These are phyloP conservation scores for Cosmopolites sordidus DNA, from an alignment of 2,888 invertebrate species.

Conservation along the genomic window DNA sequence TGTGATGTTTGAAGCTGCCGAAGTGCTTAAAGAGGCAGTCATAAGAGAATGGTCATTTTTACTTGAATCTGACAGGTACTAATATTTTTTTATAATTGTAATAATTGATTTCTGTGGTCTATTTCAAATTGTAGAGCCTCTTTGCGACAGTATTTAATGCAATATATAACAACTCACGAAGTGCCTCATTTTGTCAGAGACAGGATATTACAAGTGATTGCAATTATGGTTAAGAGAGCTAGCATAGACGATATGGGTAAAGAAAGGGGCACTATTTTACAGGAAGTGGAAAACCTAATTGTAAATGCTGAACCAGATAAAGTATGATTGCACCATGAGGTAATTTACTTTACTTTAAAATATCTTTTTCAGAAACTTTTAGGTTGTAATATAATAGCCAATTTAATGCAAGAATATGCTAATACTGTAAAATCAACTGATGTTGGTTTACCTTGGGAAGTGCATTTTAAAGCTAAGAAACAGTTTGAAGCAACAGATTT, in stretches of 20 bases:
- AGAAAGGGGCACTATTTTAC: constrained; percentile 63
- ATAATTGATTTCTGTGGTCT: neutral
- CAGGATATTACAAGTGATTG: constrained; percentile 69
- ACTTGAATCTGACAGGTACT: constrained; percentile 59
- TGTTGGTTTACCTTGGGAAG: constrained; percentile 84
- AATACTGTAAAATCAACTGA: constrained; percentile 80
- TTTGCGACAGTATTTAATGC: constrained; percentile 72
- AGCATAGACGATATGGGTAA: constrained; percentile 70
- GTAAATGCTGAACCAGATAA: constrained; percentile 61
- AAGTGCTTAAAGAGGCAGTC: constrained; percentile 74
- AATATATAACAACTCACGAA: constrained; percentile 67
- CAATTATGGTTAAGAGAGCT: constrained; percentile 82
- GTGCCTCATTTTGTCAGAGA: constrained; percentile 74
- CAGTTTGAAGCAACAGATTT: constrained; percentile 79
- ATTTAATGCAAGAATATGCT: constrained; percentile 85
- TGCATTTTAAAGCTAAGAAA: constrained; percentile 78
- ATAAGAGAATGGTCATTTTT: constrained; percentile 80
- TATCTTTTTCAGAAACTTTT: constrained; percentile 63
- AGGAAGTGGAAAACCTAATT: constrained; percentile 74
- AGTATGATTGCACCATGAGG: constrained; percentile 44
- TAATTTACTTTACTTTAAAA: neutral
- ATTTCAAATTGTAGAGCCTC: constrained; percentile 15
- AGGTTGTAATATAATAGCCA: constrained; percentile 77
- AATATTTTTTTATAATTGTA: neutral
- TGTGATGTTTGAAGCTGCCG: constrained; percentile 83